Evolutionary conservation across 2,888 invertebrate species (phyloP).

Genomic region (Drosophila barbarae): DNA sequence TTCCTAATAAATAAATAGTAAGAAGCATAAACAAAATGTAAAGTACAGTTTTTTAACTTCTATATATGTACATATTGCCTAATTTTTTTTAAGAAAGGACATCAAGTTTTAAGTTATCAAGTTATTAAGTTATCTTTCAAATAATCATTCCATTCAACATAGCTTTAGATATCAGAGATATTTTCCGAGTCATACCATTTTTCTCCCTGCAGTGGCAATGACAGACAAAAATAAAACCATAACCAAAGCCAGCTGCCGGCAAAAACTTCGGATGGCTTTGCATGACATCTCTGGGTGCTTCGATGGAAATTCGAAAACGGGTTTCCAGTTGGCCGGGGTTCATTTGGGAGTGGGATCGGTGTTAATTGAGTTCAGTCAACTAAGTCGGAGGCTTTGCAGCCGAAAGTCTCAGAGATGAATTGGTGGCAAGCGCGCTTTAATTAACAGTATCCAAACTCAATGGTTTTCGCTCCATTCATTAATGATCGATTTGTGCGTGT

Average conservation of each 20-base stretch:
- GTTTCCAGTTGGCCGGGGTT: conserved; percentile 26
- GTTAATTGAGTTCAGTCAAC: conserved; percentile 33
- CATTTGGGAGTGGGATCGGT: conserved; percentile 16
- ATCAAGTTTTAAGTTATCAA: background rate
- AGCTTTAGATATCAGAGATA: background rate
- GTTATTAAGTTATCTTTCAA: background rate
- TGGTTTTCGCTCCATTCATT: conserved; percentile 3
- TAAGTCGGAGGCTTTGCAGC: conserved; percentile 11
- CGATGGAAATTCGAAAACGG: conserved; percentile 31
- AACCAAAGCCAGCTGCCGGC: conserved; percentile 21
- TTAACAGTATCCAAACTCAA: background rate
- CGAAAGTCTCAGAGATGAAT: conserved; percentile 9
- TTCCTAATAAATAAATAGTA: background rate
- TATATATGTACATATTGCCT: too few species aligned
- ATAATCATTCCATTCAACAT: background rate
- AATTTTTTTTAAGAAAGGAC: background rate
- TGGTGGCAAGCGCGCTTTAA: conserved; percentile 7
- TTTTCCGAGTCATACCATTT: background rate
- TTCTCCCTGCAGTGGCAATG: conserved; percentile 12
- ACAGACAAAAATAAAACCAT: conserved; percentile 13
- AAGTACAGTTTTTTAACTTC: background rate
- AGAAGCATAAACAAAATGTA: too few species aligned
- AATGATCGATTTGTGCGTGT: conserved; percentile 15
- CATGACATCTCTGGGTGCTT: conserved; percentile 12
- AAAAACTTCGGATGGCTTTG: conserved; percentile 17